These are phyloP conservation scores for Bombus vancouverensis DNA, from an alignment of 1,140 invertebrate genomes.

Conservation along the genomic window DNA sequence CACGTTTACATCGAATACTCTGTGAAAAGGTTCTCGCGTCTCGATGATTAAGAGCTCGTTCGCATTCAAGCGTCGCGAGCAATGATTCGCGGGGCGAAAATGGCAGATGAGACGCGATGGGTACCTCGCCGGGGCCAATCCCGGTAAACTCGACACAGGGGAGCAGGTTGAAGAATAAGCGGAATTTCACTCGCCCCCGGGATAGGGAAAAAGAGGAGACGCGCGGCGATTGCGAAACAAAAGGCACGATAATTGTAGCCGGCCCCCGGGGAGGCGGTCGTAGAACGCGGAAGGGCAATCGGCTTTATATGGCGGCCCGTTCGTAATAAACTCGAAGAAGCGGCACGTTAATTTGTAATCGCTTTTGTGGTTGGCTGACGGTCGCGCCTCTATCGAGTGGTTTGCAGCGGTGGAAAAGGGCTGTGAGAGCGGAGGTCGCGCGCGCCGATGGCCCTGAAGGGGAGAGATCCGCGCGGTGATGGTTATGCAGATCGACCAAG, in stretches of 20 bases:
- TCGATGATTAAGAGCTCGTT: constrained; percentile 28
- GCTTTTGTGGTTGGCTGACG: constrained; percentile 75
- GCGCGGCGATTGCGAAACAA: constrained; percentile 77
- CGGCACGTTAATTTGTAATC: constrained; percentile 79
- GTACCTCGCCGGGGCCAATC: background rate
- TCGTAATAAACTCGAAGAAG: constrained; percentile 77
- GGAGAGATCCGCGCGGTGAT: constrained; percentile 55
- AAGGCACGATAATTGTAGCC: constrained; percentile 80
- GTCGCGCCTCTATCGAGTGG: constrained; percentile 70
- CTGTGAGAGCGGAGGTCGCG: constrained; percentile 1
- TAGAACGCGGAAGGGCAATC: constrained; percentile 10
- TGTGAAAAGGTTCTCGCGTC: background rate
- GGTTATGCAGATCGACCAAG: constrained; percentile 78
- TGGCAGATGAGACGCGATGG: constrained; percentile 19
- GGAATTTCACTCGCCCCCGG: constrained; percentile 59
- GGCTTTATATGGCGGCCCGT: constrained; percentile 49
- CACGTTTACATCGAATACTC: background rate
- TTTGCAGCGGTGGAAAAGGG: constrained; percentile 58
- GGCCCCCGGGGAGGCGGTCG: constrained; percentile 60
- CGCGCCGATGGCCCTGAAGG: background rate
- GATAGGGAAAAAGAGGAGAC: constrained; percentile 19
- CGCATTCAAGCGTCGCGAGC: constrained; percentile 6
- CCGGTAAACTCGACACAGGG: constrained; percentile 40
- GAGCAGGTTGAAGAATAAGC: constrained; percentile 70
- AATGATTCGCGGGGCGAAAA: constrained; percentile 47